Evolutionary conservation across 1,140 invertebrate genomes (phyloP).

Genomic region (Euura saliciscinereae): DNA sequence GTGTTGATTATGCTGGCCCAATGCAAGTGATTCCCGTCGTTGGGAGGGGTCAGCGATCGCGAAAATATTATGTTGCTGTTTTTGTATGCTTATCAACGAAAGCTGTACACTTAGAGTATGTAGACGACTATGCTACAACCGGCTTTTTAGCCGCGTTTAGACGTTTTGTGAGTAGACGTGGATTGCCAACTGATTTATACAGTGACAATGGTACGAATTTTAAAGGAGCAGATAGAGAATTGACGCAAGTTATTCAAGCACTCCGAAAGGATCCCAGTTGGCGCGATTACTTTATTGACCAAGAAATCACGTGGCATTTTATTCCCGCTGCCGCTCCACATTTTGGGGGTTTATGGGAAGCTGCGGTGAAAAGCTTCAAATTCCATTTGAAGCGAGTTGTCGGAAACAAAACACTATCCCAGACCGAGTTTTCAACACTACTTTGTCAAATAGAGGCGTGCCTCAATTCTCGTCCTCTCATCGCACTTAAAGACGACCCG

Average conservation of each 20-base stretch:
- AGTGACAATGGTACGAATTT: constrained; percentile 40
- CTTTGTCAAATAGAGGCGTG: constrained; percentile 43
- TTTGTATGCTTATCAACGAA: constrained; percentile 29
- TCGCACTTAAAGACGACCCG: constrained; percentile 28
- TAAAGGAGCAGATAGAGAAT: neutral
- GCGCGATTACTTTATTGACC: constrained; percentile 22
- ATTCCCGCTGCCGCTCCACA: constrained; percentile 40
- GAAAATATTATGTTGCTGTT: constrained; percentile 26
- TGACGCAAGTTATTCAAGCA: too few species aligned
- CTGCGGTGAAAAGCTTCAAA: constrained; percentile 41
- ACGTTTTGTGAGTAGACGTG: constrained; percentile 30
- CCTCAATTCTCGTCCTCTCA: constrained; percentile 42
- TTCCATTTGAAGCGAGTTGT: constrained; percentile 28
- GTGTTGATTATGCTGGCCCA: constrained; percentile 29
- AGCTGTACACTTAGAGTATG: constrained; percentile 35
- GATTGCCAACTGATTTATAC: constrained; percentile 22
- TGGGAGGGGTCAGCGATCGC: neutral
- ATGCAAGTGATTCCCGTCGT: constrained; percentile 3
- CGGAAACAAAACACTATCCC: constrained; percentile 20
- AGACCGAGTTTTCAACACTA: constrained; percentile 36
- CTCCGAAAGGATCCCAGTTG: too few species aligned
- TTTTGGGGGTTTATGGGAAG: constrained; percentile 40
- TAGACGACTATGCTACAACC: constrained; percentile 27
- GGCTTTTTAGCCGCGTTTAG: constrained; percentile 26
- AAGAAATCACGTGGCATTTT: constrained; percentile 45